Percentiles rank a stretch among this genome's conserved stretches.
Evolutionary conservation across 2,113 vertebrate species (phyloP).

Genomic region (Leuciscus idus): DNA sequence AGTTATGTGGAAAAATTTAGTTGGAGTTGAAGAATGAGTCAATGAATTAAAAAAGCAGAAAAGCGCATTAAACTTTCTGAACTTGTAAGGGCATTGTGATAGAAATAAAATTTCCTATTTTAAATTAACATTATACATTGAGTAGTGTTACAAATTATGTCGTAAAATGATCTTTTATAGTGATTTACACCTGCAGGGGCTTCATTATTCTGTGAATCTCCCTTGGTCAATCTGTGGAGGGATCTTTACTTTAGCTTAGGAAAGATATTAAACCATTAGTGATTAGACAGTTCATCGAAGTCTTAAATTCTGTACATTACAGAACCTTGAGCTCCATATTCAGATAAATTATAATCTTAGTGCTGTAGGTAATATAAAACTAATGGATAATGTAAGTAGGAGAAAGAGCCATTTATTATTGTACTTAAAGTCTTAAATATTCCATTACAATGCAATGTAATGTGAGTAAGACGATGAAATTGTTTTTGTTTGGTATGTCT

Average conservation of each 20-base stretch:
- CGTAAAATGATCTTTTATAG: background rate
- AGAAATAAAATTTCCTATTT: background rate
- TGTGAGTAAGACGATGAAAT: background rate
- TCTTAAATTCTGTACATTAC: constrained; percentile 60
- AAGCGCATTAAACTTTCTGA: background rate
- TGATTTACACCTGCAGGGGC: constrained; percentile 31
- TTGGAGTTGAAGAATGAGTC: constrained; percentile 9
- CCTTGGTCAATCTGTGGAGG: constrained; percentile 49
- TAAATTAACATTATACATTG: background rate
- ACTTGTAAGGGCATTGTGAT: background rate
- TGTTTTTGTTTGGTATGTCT: background rate
- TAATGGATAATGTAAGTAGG: background rate
- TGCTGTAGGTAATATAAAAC: background rate
- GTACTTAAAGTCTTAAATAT: background rate
- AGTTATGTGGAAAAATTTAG: background rate
- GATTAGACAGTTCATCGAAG: constrained; percentile 67
- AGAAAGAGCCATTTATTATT: constrained; percentile 3
- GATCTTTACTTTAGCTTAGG: constrained; percentile 52
- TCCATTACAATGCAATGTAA: background rate
- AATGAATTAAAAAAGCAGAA: background rate
- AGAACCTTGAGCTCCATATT: constrained; percentile 9
- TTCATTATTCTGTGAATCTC: constrained; percentile 54
- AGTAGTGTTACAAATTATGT: background rate
- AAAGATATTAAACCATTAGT: constrained; percentile 60
- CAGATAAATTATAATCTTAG: background rate